Percentiles rank a stretch among this genome's conserved stretches.
Evolutionary conservation across 2,888 invertebrate species (phyloP).

Genomic region (Himalopsyche tibetana): DNA sequence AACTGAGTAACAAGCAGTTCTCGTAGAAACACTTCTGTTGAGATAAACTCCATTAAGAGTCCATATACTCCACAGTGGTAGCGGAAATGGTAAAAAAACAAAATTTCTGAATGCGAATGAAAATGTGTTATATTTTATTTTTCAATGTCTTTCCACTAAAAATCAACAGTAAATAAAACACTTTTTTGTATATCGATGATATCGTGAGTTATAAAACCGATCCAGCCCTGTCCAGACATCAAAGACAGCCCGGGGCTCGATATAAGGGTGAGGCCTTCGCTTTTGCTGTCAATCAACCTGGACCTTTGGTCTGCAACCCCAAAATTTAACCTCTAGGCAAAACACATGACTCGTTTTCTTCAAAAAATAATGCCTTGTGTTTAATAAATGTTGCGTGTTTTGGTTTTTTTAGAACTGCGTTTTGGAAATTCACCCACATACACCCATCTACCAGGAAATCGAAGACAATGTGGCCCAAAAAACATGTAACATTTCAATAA

Average conservation of each 20-base stretch:
- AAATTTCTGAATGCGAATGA: too few relatives aligned
- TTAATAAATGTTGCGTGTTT: not conserved
- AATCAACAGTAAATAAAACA: too few relatives aligned
- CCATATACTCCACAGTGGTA: too few relatives aligned
- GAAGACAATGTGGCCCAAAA: not conserved
- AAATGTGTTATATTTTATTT: too few relatives aligned
- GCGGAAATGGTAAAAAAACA: too few relatives aligned
- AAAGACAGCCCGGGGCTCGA: conserved; percentile 25
- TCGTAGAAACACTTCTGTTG: too few relatives aligned
- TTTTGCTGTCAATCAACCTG: conserved; percentile 29
- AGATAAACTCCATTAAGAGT: too few relatives aligned
- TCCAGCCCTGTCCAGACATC: conserved; percentile 8
- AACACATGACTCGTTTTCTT: conserved; percentile 28
- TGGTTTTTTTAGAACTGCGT: not conserved
- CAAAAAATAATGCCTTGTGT: not conserved
- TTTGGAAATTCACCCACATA: not conserved
- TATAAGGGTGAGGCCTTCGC: conserved; percentile 13
- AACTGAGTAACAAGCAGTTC: too few relatives aligned
- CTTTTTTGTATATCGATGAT: too few relatives aligned
- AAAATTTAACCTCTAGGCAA: conserved; percentile 30
- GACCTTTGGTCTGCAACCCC: conserved; percentile 32
- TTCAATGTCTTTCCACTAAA: too few relatives aligned
- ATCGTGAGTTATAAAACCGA: not conserved
- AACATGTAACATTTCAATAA: too few relatives aligned
- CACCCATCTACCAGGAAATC: not conserved